These are phyloP conservation scores for Conopomorpha cramerella DNA, from an alignment of 1,140 invertebrate genomes.

Conservation along the genomic window DNA sequence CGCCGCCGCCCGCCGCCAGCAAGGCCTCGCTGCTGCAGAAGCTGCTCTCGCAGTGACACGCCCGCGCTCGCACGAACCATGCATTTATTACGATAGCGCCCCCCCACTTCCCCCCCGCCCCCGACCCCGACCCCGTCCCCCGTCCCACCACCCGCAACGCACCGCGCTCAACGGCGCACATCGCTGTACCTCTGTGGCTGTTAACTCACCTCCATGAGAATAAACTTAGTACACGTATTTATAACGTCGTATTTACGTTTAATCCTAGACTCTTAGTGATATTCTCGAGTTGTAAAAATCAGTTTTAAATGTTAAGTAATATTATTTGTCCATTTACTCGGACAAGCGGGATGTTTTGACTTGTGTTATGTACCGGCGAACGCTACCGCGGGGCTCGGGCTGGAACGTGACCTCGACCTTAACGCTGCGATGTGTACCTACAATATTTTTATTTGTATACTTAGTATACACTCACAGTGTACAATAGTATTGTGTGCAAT, in stretches of 20 bases:
- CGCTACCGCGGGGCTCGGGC: no score
- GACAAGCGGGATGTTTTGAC: no score
- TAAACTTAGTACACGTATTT: conserved; percentile 39
- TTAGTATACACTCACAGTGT: conserved; percentile 31
- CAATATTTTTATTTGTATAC: no score
- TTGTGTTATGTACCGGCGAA: no score
- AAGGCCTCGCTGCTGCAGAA: conserved; percentile 78
- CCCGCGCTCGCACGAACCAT: conserved; percentile 1
- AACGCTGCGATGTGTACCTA: no score
- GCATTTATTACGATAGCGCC: no score
- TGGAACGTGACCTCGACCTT: no score
- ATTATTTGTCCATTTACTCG: no score
- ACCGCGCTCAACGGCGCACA: no score
- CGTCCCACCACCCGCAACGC: no score
- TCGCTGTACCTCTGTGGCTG: conserved; percentile 44
- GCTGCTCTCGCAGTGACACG: conserved; percentile 73
- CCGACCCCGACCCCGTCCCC: no score
- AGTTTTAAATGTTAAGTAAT: conserved; percentile 13
- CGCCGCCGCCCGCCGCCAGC: conserved; percentile 65
- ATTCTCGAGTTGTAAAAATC: conserved; percentile 32
- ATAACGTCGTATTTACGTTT: conserved; percentile 9
- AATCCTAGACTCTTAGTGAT: conserved; percentile 22
- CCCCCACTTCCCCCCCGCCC: no score
- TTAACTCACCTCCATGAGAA: conserved; percentile 26
- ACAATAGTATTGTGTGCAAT: conserved; percentile 50